phyloP scores from a whole-genome alignment of 1,140 invertebrate species.

The Chrysomallon squamiferum region DNA sequence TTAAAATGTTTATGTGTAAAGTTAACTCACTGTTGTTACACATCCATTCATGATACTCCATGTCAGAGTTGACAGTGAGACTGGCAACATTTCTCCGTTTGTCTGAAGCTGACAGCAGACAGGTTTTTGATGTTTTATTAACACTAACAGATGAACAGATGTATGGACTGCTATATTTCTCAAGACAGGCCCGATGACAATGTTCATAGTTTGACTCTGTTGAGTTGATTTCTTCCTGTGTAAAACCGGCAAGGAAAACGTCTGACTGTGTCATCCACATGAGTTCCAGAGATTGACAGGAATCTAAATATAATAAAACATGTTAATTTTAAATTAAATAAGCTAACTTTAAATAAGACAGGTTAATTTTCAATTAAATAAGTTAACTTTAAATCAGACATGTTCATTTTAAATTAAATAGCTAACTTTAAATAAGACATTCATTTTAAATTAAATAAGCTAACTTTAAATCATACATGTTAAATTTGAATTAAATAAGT shows the following conservation, averaged over 20 bases:
- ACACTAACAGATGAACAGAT: constrained; percentile 33
- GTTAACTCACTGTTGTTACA: constrained; percentile 41
- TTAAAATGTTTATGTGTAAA: background rate
- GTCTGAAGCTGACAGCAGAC: constrained; percentile 23
- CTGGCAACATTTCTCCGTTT: constrained; percentile 5
- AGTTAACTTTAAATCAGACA: too few species aligned
- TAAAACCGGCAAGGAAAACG: constrained; percentile 1
- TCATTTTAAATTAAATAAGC: too few species aligned
- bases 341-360: too few species aligned
- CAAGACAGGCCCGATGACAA: constrained; percentile 27
- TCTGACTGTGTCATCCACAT: constrained; percentile 31
- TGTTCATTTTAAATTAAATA: too few species aligned
- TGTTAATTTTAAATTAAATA: too few species aligned
- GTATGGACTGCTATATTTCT: constrained; percentile 1
- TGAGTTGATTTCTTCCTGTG: background rate
- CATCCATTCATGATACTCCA: constrained; percentile 33
- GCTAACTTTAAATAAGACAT: too few species aligned
- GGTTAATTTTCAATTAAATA: background rate
- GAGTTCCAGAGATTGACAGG: constrained; percentile 36
- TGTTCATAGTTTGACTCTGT: constrained; percentile 5
- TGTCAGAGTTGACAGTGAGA: background rate
- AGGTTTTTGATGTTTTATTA: constrained; percentile 18
- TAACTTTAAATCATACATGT: constrained; percentile 4
- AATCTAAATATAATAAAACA: constrained; percentile 30
- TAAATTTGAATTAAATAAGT: too few species aligned